Evolutionary conservation across 2,888 invertebrate species (phyloP), one percentile per base, ranked within the genome.

Genomic region (Ochlodes sylvanus): DNA sequence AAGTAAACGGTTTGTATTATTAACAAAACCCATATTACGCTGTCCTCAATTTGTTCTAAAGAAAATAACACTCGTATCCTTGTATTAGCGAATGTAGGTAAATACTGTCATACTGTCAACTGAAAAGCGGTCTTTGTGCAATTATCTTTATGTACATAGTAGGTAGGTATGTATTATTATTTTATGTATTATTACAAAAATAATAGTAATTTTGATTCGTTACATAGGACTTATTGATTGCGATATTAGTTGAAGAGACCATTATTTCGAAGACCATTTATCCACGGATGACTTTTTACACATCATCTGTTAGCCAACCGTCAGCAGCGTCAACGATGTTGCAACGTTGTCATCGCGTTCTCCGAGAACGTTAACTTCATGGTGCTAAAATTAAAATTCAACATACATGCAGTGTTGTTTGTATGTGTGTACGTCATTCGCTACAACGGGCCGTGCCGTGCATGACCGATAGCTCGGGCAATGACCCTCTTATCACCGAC

Each of bases 401-500:
- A 61, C 63, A 68, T 71, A 71, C 67, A 62, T 61, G 44, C 54
- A 63, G 65, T 63, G 68, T 57, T 62, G 63, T 70, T 63, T 69
- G 66, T 70, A 52, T 62, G 58, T 65, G 69, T 69, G 70, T 73
- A 70, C 72, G 73, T 76, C 72, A 74, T 71, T 72, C 70, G 63
- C 69, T 63, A 69, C 69, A 61, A 65, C 72, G 72, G 70, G 56
- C 57, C 47, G 66, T 61, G 73, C 77, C 72, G 78, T 77, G 79
- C 78, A 81, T 87, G 88, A 87, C 89, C 88, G 90, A 90, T 90
- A 90, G 84, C 79, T 76, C 70, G 89, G 86, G 74, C 86, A 79
- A 77, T 82, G 85, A 86, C 85, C 87, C 69, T 70, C 81, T 82
- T 84, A 84, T 84, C 83, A 69, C 68, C 75, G 63, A 72, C 77